Evolutionary conservation across 1,140 invertebrate species (phyloP), one percentile per base, ranked within the genome.

Genomic region (Tribolium castaneum): DNA sequence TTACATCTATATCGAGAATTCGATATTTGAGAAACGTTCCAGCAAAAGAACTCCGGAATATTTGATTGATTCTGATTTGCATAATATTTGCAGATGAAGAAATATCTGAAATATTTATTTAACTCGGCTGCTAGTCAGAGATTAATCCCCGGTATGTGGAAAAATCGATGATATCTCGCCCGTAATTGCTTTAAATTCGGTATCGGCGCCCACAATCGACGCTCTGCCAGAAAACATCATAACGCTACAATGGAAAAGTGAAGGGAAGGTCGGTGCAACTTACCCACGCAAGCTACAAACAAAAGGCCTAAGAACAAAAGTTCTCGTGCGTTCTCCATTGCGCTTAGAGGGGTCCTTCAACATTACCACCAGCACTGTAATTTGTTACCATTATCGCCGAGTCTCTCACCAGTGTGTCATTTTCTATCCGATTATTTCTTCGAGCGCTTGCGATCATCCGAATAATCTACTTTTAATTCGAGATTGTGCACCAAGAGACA

Each of bases 271-370:
- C 56, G 39, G 6, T 70, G 56, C 50, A 76, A 79, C 73, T 79
- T 52, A 79, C 78, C 78, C 59, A 66, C 22, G 73, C 62, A 79
- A 72, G 50, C 34, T 12, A 50, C 62, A 54, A 75, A 79, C 73
- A 75, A 76, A 79, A 79, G 72, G 12, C 56, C 45, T 39, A 75
- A 71, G 14, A 79, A 79, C 49, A 79, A 75, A 75, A 75, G 49
- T 79, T 45, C 73, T 75, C 70, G 73, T 79, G 25, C 19, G 62
- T 72, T 79, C 66, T 72, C 78, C 78, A 79, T 79, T 49, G 49
- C 62, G 50, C 30, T 70, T 62, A 72, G 62, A 71, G 50, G 62
- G 45, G 50, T 70, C 34, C 56, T 49, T 62, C 45, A 70, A 70
- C 62, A 76, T 76, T 76, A 70, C 45, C 62, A 76, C 75, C 45